phyloP scores from a whole-genome alignment of 2,888 invertebrate species.

The Aphidoletes aphidimyza region DNA sequence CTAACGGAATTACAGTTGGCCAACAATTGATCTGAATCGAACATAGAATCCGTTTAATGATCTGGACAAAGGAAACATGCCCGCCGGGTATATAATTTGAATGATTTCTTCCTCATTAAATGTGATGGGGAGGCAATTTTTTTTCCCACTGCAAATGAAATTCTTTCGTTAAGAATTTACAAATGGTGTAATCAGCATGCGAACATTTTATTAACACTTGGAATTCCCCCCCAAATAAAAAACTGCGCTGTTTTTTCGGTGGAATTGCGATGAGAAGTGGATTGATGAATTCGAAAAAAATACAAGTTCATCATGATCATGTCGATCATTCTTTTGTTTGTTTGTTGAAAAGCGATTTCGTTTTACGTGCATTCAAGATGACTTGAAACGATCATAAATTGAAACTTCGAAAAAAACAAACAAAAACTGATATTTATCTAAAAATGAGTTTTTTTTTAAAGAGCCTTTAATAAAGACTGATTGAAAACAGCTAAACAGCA shows the following conservation, averaged over 20 bases:
- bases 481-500: not conserved
- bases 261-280: not conserved
- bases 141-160: not conserved
- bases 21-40: not conserved
- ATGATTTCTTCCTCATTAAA: not conserved
- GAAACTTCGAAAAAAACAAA: not conserved
- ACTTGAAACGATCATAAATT: not conserved
- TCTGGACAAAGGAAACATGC: not conserved
- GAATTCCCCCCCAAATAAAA: not conserved
- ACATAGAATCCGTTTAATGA: slow-evolving; percentile 23
- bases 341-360: not conserved
- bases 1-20: slow-evolving; percentile 3
- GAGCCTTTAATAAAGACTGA: not conserved
- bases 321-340: not conserved
- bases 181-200: not conserved
- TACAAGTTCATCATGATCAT: not conserved
- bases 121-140: not conserved
- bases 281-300: not conserved
- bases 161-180: not conserved
- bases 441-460: not conserved
- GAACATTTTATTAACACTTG: not conserved
- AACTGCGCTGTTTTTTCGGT: not conserved
- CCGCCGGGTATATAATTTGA: not conserved
- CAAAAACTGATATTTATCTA: not conserved
- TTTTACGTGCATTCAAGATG: not conserved